Conservation (phyloP, 2,888 invertebrate genomes). For the Oligia strigilis region DNA sequence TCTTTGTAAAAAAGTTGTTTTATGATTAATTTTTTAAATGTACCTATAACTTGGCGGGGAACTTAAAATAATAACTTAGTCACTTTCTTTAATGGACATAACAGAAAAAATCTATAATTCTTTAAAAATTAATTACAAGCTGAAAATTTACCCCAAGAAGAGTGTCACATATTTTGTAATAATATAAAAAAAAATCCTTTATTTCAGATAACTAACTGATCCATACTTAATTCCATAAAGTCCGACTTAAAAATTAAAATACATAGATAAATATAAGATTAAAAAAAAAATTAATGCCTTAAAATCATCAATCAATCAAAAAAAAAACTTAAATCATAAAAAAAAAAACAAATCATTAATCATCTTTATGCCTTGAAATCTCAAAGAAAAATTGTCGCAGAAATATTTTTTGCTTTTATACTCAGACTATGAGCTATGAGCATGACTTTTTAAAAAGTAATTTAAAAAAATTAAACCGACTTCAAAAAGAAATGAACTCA, state of each 20-base stretch:
- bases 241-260: too few species aligned
- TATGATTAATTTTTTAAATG: neutral
- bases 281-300: too few species aligned
- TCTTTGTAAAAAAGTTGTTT: too few species aligned
- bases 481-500: too few species aligned
- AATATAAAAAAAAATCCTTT: neutral
- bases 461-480: too few species aligned
- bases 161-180: neutral
- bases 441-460: slow-evolving; percentile 1
- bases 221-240: too few species aligned
- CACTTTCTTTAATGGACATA: neutral
- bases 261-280: too few species aligned
- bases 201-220: too few species aligned
- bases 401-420: neutral
- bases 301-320: too few species aligned
- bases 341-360: too few species aligned
- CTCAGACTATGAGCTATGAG: neutral
- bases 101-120: too few species aligned
- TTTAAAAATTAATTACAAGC: neutral
- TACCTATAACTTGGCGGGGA: neutral
- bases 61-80: neutral
- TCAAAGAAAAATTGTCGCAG: neutral
- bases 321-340: too few species aligned
- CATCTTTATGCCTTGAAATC: neutral
- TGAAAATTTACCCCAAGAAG: neutral